Evolutionary conservation across 1,140 invertebrate genomes (phyloP), one percentile per base, ranked within the genome.

Genomic region (Ladona fulva): DNA sequence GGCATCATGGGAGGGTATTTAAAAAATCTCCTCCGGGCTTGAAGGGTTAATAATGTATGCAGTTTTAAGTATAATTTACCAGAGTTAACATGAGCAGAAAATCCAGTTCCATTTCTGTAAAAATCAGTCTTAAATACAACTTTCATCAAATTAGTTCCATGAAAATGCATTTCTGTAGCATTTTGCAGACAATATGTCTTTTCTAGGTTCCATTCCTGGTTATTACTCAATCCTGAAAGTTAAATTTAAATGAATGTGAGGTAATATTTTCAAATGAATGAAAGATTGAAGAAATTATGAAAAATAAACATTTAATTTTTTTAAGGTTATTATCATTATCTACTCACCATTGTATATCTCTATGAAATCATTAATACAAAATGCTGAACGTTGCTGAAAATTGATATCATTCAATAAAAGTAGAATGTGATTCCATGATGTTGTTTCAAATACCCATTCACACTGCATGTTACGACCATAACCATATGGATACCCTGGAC

Each of bases 401-500:
- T 89, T 83, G 11, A 94, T 82, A 0, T 83, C 81, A 0, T 80
- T 73, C 80, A 94, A 88, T 74, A 80, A 81, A 0, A 94, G 66
- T 7, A 79, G 80, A 7, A 92, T 81, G 82, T 93, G 92, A 44
- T 87, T 86, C 8, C 88, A 88, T 11, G 85, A 81, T 77, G 82
- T 78, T 8, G 86, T 84, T 6, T 89, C 85, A 78, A 95, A 87
- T 0, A 88, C 85, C 95, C 95, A 98, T 76, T 87, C 85, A 82
- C 95, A 97, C 22, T 90, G 85, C 24, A 92, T 80, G 81, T 92
- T 89, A 16, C 83, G 77, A 0, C 81, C 86, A 83, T 97, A 97
- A 24, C 89, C 89, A 11, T 84, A n/a, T 0, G 95, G 95, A 86
- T 90, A 97, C 77, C 94, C 93, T 0, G 95, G 95, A 59, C 93